phyloP scores from a whole-genome alignment of 2,113 vertebrate species.

The Cnemophilus loriae region DNA sequence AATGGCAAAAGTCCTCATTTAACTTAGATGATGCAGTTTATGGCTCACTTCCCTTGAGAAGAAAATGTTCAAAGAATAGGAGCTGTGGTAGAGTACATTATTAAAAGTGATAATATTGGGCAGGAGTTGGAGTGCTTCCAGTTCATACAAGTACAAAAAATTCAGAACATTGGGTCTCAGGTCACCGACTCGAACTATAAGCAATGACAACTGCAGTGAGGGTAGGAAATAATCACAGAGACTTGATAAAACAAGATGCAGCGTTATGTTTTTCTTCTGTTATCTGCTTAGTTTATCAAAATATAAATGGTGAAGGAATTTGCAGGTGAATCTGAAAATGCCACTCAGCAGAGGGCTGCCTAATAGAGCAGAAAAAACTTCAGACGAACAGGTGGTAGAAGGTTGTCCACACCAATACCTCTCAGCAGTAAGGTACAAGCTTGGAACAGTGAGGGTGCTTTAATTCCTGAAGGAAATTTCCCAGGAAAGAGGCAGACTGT shows the following conservation, averaged over 20 bases:
- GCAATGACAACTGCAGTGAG: background rate
- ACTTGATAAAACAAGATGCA: constrained; percentile 1
- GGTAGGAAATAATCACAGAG: background rate
- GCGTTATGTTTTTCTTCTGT: background rate
- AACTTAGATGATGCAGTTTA: background rate
- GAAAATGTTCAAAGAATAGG: background rate
- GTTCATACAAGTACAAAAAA: background rate
- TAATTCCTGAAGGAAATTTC: background rate
- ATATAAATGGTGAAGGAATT: background rate
- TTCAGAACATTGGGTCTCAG: background rate
- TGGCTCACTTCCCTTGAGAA: background rate
- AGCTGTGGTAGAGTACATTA: background rate
- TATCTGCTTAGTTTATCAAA: background rate
- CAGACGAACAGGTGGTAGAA: background rate
- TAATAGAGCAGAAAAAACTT: background rate
- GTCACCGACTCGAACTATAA: background rate
- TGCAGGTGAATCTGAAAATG: background rate
- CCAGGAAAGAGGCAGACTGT: background rate
- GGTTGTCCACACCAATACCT: background rate
- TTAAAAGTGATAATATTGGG: background rate
- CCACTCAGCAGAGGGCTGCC: background rate
- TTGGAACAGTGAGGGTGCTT: background rate
- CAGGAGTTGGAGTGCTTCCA: background rate
- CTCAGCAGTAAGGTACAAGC: background rate
- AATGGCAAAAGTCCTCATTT: background rate